Percentiles rank a stretch among this genome's conserved stretches.
Evolutionary conservation across 2,888 invertebrate genomes (phyloP).

Genomic region (Acronicta psi): DNA sequence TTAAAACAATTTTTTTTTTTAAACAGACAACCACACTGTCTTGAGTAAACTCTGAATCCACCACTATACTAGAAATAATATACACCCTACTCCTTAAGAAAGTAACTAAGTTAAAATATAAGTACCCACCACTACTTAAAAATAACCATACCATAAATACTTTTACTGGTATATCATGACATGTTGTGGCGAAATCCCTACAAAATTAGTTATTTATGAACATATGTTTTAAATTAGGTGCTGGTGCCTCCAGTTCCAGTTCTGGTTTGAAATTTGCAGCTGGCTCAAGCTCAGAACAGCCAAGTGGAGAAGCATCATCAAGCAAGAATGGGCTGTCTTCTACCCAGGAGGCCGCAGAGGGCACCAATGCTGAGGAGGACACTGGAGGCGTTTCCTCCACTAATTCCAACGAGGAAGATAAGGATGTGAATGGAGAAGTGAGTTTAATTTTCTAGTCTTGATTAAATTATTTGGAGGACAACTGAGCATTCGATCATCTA

Average conservation of each 20-base stretch:
- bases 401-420: slow-evolving; percentile 79
- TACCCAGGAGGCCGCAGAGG: slow-evolving; percentile 56
- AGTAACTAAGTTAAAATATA: too few relatives aligned
- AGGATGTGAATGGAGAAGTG: slow-evolving; percentile 84
- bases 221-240: slow-evolving; percentile 53
- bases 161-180: too few relatives aligned
- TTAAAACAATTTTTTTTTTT: too few relatives aligned
- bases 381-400: slow-evolving; percentile 86
- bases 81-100: too few relatives aligned
- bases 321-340: slow-evolving; percentile 75
- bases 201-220: background rate
- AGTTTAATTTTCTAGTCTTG: slow-evolving; percentile 16
- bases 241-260: slow-evolving; percentile 76
- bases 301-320: slow-evolving; percentile 71
- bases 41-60: too few relatives aligned
- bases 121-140: too few relatives aligned
- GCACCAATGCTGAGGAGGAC: slow-evolving; percentile 74
- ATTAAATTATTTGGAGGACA: too few relatives aligned
- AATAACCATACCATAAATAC: too few relatives aligned
- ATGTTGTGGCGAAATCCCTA: background rate
- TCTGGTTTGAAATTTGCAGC: slow-evolving; percentile 72
- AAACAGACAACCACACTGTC: too few relatives aligned
- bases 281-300: slow-evolving; percentile 78
- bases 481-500: too few relatives aligned
- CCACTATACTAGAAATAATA: too few relatives aligned